Percentiles rank a stretch among this genome's conserved stretches.
Conservation (phyloP, 2,888 invertebrate genomes). For the Thyatira batis region DNA sequence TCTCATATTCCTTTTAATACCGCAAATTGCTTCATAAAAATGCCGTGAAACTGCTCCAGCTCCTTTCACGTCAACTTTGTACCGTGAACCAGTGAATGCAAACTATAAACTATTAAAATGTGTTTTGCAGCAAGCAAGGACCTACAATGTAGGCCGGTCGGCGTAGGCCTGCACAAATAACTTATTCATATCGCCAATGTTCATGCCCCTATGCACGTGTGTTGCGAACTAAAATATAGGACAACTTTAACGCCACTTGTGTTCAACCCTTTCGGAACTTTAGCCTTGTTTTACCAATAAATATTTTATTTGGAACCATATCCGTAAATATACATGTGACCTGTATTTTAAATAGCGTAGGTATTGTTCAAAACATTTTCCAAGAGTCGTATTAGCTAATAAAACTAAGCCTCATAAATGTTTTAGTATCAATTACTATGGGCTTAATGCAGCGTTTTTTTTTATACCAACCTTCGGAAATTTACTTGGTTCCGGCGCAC, state of each 20-base stretch:
- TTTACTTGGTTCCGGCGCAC: background rate
- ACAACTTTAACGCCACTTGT: conserved; percentile 32
- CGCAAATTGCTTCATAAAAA: background rate
- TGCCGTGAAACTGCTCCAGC: background rate
- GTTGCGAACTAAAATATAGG: conserved; percentile 50
- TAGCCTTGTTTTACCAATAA: conserved; percentile 39
- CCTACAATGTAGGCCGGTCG: conserved; percentile 24
- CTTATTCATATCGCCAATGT: conserved; percentile 56
- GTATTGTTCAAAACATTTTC: background rate
- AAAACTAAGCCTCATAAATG: background rate
- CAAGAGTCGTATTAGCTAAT: background rate
- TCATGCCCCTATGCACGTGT: conserved; percentile 49
- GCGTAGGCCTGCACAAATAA: conserved; percentile 34
- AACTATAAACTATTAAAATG: conserved; percentile 54
- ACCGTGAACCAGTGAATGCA: conserved; percentile 28
- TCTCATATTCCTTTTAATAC: background rate
- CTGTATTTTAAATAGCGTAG: background rate
- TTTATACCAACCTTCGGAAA: background rate
- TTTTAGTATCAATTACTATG: background rate
- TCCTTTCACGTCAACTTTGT: conserved; percentile 5
- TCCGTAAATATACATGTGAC: conserved; percentile 1
- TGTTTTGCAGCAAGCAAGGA: conserved; percentile 18
- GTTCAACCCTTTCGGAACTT: conserved; percentile 27
- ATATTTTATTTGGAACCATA: conserved; percentile 37
- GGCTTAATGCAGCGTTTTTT: background rate